Percentiles rank a stretch among this genome's conserved stretches.
These are phyloP conservation scores for Chloromyia formosa DNA, from an alignment of 2,888 invertebrate species.

Conservation along the genomic window DNA sequence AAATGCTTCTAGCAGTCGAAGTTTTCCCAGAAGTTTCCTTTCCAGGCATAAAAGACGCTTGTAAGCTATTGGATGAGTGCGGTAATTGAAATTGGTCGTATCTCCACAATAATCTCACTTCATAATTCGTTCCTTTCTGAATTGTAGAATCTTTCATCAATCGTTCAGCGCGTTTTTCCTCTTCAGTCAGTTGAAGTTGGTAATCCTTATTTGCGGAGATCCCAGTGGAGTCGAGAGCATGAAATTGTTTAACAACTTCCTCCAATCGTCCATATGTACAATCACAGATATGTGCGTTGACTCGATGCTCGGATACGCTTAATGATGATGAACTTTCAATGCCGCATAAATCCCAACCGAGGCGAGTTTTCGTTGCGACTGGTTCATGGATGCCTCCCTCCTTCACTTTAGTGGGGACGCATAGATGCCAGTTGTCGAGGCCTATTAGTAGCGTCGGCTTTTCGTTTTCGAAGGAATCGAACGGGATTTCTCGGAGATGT, in stretches of 20 bases:
- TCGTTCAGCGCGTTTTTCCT: not conserved
- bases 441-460: too few relatives aligned
- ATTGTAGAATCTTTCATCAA: not conserved
- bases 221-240: not conserved
- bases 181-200: not conserved
- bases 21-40: not conserved
- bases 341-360: not conserved
- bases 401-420: too few relatives aligned
- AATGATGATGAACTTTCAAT: not conserved
- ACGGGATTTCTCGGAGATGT: not conserved
- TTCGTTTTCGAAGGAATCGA: too few relatives aligned
- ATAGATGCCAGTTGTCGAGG: too few relatives aligned
- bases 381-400: not conserved
- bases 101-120: not conserved
- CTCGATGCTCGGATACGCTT: not conserved
- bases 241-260: too few relatives aligned
- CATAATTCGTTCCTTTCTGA: not conserved
- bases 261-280: not conserved
- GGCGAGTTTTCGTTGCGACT: not conserved
- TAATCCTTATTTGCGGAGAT: not conserved
- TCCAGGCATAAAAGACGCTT: not conserved
- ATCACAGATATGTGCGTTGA: not conserved
- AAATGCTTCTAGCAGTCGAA: not conserved
- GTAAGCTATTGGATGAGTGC: not conserved
- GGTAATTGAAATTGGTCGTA: not conserved